phyloP scores from a whole-genome alignment of 37 sponge, comb jelly and placozoan species.

The Eunapius fragilis region DNA sequence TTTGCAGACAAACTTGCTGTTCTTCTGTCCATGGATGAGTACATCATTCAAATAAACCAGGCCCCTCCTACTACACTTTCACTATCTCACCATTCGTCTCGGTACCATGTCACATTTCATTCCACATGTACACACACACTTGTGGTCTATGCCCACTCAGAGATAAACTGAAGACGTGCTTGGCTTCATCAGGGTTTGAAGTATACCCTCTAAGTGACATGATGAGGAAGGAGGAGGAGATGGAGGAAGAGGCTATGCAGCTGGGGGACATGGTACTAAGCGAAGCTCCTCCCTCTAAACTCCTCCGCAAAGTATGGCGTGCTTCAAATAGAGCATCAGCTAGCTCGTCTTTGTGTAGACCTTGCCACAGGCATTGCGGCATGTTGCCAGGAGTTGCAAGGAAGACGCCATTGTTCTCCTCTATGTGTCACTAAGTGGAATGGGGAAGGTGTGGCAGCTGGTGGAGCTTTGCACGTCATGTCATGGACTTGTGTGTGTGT shows the following conservation, averaged over 20 bases:
- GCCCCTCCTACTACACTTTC: not conserved
- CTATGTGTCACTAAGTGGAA: slow-evolving; percentile 4
- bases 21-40: not conserved
- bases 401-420: slow-evolving; percentile 38
- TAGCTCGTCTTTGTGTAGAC: not conserved
- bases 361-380: not conserved
- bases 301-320: not conserved
- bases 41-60: not conserved
- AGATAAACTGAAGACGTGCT: not conserved
- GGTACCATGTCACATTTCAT: not conserved
- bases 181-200: slow-evolving; percentile 1
- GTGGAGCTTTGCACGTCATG: not conserved
- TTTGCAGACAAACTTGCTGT: not conserved
- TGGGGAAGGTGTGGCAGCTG: not conserved
- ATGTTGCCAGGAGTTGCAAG: slow-evolving; percentile 7
- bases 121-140: no score
- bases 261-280: not conserved
- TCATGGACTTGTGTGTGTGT: not conserved
- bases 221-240: no score
- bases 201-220: no score
- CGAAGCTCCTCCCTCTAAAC: not conserved
- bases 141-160: not conserved
- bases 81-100: not conserved
- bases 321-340: not conserved
- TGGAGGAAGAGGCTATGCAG: not conserved